Percentiles rank a stretch among this genome's conserved stretches.
Conservation (phyloP, 2,888 invertebrate genomes). For the Girardia tigrina region DNA sequence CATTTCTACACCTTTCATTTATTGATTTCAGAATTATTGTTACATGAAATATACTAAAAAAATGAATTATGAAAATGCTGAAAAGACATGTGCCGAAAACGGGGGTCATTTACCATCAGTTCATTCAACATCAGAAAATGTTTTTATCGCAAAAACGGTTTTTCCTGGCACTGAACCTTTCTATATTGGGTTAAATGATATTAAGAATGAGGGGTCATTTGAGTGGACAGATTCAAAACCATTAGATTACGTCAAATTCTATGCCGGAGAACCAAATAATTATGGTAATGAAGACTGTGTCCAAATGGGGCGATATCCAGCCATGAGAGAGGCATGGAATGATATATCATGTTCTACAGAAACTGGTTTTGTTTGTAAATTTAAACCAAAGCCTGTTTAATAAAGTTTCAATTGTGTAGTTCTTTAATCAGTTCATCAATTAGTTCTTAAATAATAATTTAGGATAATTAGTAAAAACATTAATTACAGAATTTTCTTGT, state of each 20-base stretch:
- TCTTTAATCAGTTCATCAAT: too few relatives aligned
- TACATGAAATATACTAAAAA: neutral
- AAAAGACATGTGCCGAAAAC: constrained; percentile 24
- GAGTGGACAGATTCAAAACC: constrained; percentile 24
- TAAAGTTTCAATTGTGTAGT: neutral
- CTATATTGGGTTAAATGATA: constrained; percentile 28
- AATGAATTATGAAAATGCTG: constrained; percentile 17
- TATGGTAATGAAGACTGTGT: constrained; percentile 31
- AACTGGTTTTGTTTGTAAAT: constrained; percentile 15
- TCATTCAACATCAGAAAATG: constrained; percentile 20
- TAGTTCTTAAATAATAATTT: too few relatives aligned
- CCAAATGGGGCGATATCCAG: constrained; percentile 1
- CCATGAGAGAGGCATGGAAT: neutral
- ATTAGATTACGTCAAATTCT: constrained; percentile 1
- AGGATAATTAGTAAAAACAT: too few relatives aligned
- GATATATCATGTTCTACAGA: neutral
- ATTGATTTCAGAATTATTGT: neutral
- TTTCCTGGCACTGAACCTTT: neutral
- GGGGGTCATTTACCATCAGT: constrained; percentile 27
- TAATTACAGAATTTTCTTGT: too few relatives aligned
- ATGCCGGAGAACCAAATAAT: constrained; percentile 25
- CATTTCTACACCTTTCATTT: too few relatives aligned
- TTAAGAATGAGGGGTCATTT: constrained; percentile 8
- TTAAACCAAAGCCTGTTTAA: neutral
- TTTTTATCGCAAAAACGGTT: constrained; percentile 7